Evolutionary conservation across 2,888 invertebrate genomes (phyloP).

Genomic region (Tromatobia lineatoria): DNA sequence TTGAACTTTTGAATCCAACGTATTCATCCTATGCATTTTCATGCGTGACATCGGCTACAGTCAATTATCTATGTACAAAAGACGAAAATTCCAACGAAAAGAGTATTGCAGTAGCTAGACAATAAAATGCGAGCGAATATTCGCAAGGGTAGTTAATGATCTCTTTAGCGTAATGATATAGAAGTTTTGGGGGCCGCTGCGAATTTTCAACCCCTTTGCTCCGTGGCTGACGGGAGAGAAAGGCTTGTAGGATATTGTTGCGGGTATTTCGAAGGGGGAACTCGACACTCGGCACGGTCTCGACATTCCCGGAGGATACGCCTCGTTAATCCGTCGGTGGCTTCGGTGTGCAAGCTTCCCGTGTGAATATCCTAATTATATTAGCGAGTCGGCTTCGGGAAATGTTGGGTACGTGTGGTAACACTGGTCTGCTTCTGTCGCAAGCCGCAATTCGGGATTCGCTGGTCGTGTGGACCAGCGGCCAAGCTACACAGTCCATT

Average conservation of each 20-base stretch:
- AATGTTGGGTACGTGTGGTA: conserved; percentile 47
- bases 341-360: conserved; percentile 66
- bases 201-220: conserved; percentile 75
- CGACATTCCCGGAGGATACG: conserved; percentile 73
- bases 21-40: conserved; percentile 11
- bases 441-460: conserved; percentile 59
- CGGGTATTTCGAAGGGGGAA: conserved; percentile 52
- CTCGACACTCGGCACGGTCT: conserved; percentile 59
- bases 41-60: conserved; percentile 1
- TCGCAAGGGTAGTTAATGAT: conserved; percentile 57
- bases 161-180: conserved; percentile 58
- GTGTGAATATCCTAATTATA: conserved; percentile 81
- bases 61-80: conserved; percentile 30
- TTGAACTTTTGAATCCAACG: conserved; percentile 13
- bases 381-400: conserved; percentile 72
- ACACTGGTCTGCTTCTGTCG: conserved; percentile 37
- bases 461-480: conserved; percentile 8
- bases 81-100: conserved; percentile 34
- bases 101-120: conserved; percentile 42
- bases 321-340: conserved; percentile 80
- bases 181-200: conserved; percentile 56
- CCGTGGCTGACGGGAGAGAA: conserved; percentile 37
- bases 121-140: conserved; percentile 42
- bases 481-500: conserved; percentile 47
- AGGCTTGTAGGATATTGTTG: conserved; percentile 42